Percentiles rank a stretch among this genome's conserved stretches.
Evolutionary conservation across 2,113 vertebrate species (phyloP).

Genomic region (Circaetus gallicus): DNA sequence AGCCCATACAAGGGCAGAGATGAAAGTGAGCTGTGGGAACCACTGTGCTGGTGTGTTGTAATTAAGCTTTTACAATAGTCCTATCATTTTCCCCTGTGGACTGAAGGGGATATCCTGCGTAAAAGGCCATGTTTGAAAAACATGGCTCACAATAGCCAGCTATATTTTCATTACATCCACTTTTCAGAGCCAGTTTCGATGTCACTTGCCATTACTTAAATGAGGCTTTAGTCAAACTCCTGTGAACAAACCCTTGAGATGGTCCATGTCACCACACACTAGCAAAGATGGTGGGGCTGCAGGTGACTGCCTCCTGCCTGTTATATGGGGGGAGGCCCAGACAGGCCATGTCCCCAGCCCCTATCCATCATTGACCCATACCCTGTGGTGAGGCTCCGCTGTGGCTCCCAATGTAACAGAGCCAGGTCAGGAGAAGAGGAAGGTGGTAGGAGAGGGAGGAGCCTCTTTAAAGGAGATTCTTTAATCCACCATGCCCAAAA

Average conservation of each 20-base stretch:
- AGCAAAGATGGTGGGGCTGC: not conserved
- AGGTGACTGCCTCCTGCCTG: not conserved
- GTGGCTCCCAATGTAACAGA: not conserved
- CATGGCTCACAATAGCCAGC: not conserved
- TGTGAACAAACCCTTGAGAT: not conserved
- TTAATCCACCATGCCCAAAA: not conserved
- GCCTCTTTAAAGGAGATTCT: not conserved
- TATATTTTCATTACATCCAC: not conserved
- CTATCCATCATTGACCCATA: not conserved
- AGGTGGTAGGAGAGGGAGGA: not conserved
- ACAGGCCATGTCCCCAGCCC: not conserved
- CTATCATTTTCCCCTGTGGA: not conserved
- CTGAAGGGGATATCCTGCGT: slow-evolving; percentile 8
- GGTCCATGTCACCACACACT: fast-evolving
- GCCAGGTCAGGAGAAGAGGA: not conserved
- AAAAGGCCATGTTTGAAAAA: not conserved
- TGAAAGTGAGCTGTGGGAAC: not conserved
- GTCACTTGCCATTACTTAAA: not conserved
- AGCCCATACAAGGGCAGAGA: not conserved
- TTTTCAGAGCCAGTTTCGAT: not conserved
- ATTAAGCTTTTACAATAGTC: not conserved
- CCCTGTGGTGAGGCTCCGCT: not conserved
- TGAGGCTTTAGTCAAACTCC: not conserved
- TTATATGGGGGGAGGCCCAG: not conserved
- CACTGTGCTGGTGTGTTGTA: not conserved